Conservation (phyloP, 2,888 invertebrate genomes). For the Trichopoda pennipes region DNA sequence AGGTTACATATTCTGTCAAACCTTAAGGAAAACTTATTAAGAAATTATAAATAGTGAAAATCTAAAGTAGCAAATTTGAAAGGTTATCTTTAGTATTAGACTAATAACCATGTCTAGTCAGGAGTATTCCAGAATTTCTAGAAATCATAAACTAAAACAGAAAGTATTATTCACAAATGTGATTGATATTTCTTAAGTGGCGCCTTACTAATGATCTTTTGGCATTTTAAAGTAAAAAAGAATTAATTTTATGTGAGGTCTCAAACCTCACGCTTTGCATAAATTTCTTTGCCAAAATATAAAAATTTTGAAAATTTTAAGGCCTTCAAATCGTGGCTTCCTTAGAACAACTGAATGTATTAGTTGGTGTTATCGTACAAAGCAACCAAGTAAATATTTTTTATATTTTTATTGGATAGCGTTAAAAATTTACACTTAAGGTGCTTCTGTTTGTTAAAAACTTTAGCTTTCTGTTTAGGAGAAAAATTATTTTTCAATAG, state of each 20-base stretch:
- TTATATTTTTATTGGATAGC: no score
- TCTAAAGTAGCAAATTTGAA: constrained; percentile 1
- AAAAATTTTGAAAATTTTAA: no score
- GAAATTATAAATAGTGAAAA: constrained; percentile 19
- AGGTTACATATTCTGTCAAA: constrained; percentile 5
- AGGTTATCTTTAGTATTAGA: background rate
- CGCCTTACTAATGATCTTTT: constrained; percentile 24
- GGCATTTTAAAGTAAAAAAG: background rate
- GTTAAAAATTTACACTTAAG: no score
- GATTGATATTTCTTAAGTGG: background rate
- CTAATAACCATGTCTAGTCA: constrained; percentile 36
- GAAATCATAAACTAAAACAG: no score
- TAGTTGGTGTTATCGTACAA: no score
- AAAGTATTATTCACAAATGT: background rate
- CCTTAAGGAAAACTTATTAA: constrained; percentile 16
- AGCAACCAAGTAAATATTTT: no score
- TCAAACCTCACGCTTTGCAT: background rate
- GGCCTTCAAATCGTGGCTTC: background rate
- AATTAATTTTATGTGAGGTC: no score
- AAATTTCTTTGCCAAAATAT: no score
- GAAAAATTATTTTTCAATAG: no score
- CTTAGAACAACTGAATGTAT: no score
- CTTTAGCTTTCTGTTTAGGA: no score
- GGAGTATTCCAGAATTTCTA: background rate
- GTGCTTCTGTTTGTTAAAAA: no score